Percentiles rank a stretch among this genome's conserved stretches.
Evolutionary conservation across 2,113 vertebrate genomes (phyloP).

Genomic region (Phocoena phocoena): DNA sequence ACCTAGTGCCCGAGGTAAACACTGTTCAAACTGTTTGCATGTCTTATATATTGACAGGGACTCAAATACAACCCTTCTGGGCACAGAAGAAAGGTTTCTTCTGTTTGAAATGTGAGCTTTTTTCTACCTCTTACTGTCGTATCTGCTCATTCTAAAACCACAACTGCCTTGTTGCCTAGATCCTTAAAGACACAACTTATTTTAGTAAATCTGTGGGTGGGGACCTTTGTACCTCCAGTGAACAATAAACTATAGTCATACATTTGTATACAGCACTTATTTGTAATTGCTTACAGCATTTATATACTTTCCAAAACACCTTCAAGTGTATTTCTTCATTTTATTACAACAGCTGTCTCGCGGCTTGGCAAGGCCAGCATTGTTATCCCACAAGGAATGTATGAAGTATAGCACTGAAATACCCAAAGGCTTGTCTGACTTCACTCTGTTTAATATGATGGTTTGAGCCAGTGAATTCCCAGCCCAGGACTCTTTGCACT

Average conservation of each 20-base stretch:
- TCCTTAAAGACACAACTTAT: neutral
- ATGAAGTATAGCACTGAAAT: neutral
- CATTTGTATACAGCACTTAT: neutral
- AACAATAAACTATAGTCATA: neutral
- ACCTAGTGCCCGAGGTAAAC: neutral
- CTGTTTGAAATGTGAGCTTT: conserved; percentile 31
- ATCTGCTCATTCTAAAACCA: neutral
- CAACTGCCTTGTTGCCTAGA: neutral
- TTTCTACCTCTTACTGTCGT: neutral
- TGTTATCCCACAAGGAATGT: neutral
- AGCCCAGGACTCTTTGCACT: neutral
- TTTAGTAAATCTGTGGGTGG: neutral
- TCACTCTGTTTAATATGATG: neutral
- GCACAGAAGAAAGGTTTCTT: conserved; percentile 9
- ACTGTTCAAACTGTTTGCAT: neutral
- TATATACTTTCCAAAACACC: neutral
- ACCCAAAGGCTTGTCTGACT: neutral
- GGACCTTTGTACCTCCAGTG: neutral
- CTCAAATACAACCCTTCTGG: neutral
- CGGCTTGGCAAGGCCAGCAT: neutral
- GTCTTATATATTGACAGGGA: neutral
- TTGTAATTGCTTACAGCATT: neutral
- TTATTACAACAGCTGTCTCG: neutral
- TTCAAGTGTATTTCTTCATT: neutral
- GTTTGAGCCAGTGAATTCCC: neutral